A percentile compares a stretch with the other conserved stretches of the same genome.
Conservation (phyloP, 2,113 vertebrate genomes). For the Callorhinus ursinus region DNA sequence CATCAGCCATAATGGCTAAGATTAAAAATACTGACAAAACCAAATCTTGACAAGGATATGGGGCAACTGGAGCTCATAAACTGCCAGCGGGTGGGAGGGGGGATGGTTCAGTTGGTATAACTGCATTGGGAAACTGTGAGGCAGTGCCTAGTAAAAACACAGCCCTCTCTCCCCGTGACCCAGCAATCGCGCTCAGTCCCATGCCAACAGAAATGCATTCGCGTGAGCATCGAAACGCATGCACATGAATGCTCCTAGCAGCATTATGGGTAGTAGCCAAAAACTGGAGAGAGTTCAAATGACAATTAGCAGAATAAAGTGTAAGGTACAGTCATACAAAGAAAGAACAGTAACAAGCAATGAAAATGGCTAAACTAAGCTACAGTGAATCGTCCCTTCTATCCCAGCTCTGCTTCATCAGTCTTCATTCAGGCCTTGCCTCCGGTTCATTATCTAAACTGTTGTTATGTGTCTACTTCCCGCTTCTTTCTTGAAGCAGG, state of each 20-base stretch:
- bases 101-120: neutral
- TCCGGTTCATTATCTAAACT: neutral
- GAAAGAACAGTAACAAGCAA: neutral
- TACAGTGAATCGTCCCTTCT: neutral
- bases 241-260: neutral
- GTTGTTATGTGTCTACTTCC: neutral
- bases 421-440: neutral
- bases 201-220: neutral
- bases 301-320: neutral
- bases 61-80: neutral
- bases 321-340: neutral
- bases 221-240: neutral
- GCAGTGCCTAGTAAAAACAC: neutral
- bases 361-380: neutral
- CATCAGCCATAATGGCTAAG: neutral
- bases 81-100: no score
- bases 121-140: neutral
- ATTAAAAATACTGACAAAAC: neutral
- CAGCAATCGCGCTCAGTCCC: neutral
- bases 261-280: neutral
- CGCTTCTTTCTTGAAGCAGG: neutral
- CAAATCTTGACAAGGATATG: neutral
- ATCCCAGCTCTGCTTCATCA: neutral
- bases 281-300: neutral
- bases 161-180: neutral